These are phyloP conservation scores for Phengaris alcon DNA, from an alignment of 2,888 invertebrate genomes.

Conservation along the genomic window DNA sequence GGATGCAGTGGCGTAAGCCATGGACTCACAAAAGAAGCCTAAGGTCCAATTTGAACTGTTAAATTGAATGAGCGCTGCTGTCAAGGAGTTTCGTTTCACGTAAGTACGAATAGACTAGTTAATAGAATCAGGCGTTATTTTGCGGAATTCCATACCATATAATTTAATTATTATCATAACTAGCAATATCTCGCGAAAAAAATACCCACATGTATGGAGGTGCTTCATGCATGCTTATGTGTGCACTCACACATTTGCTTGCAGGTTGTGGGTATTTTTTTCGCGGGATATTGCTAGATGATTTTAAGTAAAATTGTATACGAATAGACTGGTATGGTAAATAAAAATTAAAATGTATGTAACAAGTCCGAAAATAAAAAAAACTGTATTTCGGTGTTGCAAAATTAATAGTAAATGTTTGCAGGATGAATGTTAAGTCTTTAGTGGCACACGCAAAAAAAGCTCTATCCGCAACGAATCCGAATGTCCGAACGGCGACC, in stretches of 20 bases:
- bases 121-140: no score
- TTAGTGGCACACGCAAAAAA: slow-evolving; percentile 89
- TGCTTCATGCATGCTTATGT: no score
- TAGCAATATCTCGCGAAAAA: no score
- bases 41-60: slow-evolving; percentile 93
- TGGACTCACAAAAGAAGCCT: slow-evolving; percentile 91
- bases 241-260: no score
- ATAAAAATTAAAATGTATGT: no score
- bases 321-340: neutral
- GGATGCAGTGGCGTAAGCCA: slow-evolving; percentile 86
- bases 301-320: slow-evolving; percentile 37
- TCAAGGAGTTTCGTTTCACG: slow-evolving; percentile 93
- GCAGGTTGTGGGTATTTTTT: no score
- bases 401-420: no score
- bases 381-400: no score
- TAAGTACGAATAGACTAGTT: slow-evolving; percentile 62
- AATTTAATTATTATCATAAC: no score
- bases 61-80: slow-evolving; percentile 87
- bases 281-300: no score
- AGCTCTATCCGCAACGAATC: slow-evolving; percentile 90
- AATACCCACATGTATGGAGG: no score
- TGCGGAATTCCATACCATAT: no score
- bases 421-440: slow-evolving; percentile 84
- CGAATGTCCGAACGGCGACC: slow-evolving; percentile 88
- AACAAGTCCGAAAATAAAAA: slow-evolving; percentile 70